Evolutionary conservation across 2,113 vertebrate species (phyloP).

Genomic region (Eleginops maclovinus): DNA sequence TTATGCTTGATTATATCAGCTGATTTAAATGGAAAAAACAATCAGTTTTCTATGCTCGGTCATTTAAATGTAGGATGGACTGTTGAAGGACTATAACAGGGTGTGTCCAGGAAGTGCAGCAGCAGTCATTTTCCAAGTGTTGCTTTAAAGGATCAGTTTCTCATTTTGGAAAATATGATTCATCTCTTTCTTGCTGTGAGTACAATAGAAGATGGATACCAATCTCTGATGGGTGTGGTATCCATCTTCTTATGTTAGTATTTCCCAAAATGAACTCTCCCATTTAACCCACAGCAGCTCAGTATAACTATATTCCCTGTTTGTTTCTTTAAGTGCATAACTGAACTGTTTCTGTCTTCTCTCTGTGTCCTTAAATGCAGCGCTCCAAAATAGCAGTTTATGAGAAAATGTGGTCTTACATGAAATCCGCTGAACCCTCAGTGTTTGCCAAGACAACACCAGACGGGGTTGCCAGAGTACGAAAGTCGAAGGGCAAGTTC

Average conservation of each 20-base stretch:
- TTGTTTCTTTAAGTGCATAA: conserved; percentile 10
- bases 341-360: conserved; percentile 56
- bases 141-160: background rate
- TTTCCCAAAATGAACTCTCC: background rate
- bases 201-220: conserved; percentile 18
- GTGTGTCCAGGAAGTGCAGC: conserved; percentile 11
- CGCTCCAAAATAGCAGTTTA: conserved; percentile 99
- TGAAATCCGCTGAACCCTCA: conserved; percentile 98
- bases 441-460: conserved; percentile 99
- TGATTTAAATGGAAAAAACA: no score
- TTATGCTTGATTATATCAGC: no score
- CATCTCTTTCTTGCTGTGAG: background rate
- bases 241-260: conserved; percentile 4
- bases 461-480: conserved; percentile 95
- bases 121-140: background rate
- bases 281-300: background rate
- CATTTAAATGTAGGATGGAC: no score
- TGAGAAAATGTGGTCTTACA: conserved; percentile 99
- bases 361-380: conserved; percentile 80
- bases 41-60: no score
- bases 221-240: background rate
- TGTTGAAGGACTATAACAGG: no score
- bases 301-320: background rate
- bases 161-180: background rate
- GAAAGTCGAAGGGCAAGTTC: conserved; percentile 99